These are phyloP conservation scores for Galeopterus variegatus DNA, from an alignment of 2,113 vertebrate species.

Conservation along the genomic window DNA sequence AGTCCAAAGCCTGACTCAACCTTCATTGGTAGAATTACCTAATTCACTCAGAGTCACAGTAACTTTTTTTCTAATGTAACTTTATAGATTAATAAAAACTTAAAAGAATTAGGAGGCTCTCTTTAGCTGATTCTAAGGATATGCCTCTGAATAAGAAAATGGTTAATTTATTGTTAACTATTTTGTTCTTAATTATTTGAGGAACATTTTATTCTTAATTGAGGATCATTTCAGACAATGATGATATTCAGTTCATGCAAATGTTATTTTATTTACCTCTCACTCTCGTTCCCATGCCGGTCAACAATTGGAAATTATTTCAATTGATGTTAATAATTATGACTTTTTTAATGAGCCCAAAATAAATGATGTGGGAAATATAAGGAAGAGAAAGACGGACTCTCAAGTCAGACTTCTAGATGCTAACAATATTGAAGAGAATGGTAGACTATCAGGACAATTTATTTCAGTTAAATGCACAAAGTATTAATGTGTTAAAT, in stretches of 20 bases:
- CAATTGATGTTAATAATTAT: not conserved
- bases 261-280: not conserved
- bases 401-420: not conserved
- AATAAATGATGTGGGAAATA: not conserved
- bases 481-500: not conserved
- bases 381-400: not conserved
- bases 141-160: not conserved
- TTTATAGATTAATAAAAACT: conserved; percentile 5
- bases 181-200: conserved; percentile 12
- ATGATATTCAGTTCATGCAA: not conserved
- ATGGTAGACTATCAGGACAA: not conserved
- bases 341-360: not conserved
- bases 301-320: not conserved
- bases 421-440: not conserved
- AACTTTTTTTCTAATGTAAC: conserved; percentile 1
- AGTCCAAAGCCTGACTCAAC: not conserved
- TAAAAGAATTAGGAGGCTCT: not conserved
- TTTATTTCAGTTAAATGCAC: not conserved
- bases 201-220: not conserved
- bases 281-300: not conserved
- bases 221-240: not conserved
- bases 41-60: not conserved
- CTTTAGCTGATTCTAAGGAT: not conserved
- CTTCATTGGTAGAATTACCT: conserved; percentile 20
- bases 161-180: not conserved